Evolutionary conservation across 2,797 vertebrate species (phyloP).

Genomic region (Darevskia nairensis): DNA sequence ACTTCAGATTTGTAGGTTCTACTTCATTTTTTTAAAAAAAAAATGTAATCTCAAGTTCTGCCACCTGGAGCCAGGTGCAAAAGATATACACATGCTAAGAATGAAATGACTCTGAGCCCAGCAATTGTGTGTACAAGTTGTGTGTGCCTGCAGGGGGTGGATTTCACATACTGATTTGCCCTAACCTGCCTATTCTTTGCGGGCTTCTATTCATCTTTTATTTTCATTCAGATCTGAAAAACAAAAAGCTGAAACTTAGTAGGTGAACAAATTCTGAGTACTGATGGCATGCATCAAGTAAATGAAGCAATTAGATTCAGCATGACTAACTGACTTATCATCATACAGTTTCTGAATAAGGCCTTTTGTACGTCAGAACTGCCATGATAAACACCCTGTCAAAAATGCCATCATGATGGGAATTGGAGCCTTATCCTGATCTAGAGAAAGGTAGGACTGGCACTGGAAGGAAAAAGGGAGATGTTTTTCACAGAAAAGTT

Average conservation of each 20-base stretch:
- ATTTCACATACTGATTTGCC: background rate
- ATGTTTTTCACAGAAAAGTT: background rate
- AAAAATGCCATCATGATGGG: background rate
- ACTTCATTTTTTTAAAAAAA: no score
- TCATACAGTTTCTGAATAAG: slow-evolving; percentile 49
- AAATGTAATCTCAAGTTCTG: no score
- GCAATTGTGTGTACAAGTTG: background rate
- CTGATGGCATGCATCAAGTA: slow-evolving; percentile 42
- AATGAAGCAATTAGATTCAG: slow-evolving; percentile 55
- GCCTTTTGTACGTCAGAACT: slow-evolving; percentile 18
- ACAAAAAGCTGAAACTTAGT: slow-evolving; percentile 46
- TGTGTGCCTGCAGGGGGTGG: background rate
- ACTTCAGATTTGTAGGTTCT: no score
- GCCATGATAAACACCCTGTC: slow-evolving; percentile 17
- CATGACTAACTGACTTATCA: slow-evolving; percentile 49
- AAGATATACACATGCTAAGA: background rate
- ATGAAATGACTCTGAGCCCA: no score
- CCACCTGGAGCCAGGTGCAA: no score
- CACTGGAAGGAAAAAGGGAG: background rate
- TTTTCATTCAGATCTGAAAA: slow-evolving; percentile 29
- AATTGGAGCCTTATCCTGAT: background rate
- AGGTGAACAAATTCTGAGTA: slow-evolving; percentile 44
- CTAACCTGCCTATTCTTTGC: background rate
- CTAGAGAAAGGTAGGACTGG: background rate
- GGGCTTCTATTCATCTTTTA: slow-evolving; percentile 9